phyloP scores from a whole-genome alignment of 2,797 vertebrate species.

The Gobio occitaniae region DNA sequence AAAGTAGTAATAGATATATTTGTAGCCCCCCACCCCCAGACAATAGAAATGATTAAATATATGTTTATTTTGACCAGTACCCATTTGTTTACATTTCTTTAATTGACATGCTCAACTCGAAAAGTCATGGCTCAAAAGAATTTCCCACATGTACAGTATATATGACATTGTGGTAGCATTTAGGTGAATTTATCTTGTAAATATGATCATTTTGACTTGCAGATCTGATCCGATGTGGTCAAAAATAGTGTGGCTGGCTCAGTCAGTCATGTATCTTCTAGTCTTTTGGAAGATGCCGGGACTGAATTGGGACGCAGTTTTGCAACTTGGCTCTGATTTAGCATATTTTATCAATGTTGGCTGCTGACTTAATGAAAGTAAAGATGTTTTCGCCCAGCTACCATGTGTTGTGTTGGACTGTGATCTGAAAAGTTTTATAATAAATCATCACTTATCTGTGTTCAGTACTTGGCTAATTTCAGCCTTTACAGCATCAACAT shows the following conservation, averaged over 20 bases:
- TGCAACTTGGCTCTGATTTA: conserved; percentile 22
- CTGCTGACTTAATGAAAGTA: background rate
- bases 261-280: background rate
- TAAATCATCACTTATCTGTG: background rate
- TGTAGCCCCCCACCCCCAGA: background rate
- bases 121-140: background rate
- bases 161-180: background rate
- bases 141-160: background rate
- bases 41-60: background rate
- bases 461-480: background rate
- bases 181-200: background rate
- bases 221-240: conserved; percentile 11
- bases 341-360: conserved; percentile 17
- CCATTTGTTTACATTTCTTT: background rate
- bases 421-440: background rate
- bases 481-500: background rate
- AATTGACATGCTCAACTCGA: background rate
- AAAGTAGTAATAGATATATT: too few relatives aligned
- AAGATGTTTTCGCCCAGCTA: conserved; percentile 3
- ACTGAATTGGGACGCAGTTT: conserved; percentile 14
- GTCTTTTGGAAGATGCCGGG: background rate
- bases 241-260: background rate
- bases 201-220: background rate
- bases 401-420: conserved; percentile 14
- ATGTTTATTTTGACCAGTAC: background rate